Base-by-base conservation (phyloP, 2,113 vertebrate genomes). In the Datnioides undecimradiatus region DNA sequence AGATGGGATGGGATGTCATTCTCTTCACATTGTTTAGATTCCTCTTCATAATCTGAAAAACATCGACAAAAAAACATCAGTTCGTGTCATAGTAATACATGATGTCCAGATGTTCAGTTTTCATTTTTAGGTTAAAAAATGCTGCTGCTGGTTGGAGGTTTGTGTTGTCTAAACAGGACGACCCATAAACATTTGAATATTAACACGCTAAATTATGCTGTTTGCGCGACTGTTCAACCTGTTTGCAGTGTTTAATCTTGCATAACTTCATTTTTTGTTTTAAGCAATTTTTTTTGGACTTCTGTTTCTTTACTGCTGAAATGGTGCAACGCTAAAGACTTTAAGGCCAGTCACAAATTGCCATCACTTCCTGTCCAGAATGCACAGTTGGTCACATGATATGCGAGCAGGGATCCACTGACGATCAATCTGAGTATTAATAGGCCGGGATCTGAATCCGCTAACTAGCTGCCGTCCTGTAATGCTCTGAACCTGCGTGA, bases 1-100 rank as follows among this genome's bases (percentile, higher is more conserved):
- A 98, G 55, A 98, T 95, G 17, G 98, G 98, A 84, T 99, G 98
- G 14, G 98, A 99, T 0, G 98, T 97, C 97, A 99, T 99, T 91
- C 98, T 95, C 92, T 99, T 99, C 87, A 99, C 96, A 7, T 99
- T 99, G 77, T 99, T 98, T 54, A 99, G 92, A 81, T 99, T 99
- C 86, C 98, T 95, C 91, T 99, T 99, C 95, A 99, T 99, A 68
- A 99, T 97, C 98, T 99, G 94, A 71, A 90, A 85, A 74, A 79
- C 13, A 79, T 23, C 10, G 51, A 51, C 1, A 34, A 40, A 34
- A 40, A 60, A 70, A 65, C 21, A 84, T 17, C 0, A 25, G 14
- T 46, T 27, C n/a, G n/a, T 17, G 19, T 48, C 9, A 41, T 49
- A 0, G 27, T 10, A 23, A 43, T 1, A 5, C 7, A 51, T 21